Evolutionary conservation across 2,888 invertebrate species (phyloP).

Genomic region (Minunthozetes semirufus): DNA sequence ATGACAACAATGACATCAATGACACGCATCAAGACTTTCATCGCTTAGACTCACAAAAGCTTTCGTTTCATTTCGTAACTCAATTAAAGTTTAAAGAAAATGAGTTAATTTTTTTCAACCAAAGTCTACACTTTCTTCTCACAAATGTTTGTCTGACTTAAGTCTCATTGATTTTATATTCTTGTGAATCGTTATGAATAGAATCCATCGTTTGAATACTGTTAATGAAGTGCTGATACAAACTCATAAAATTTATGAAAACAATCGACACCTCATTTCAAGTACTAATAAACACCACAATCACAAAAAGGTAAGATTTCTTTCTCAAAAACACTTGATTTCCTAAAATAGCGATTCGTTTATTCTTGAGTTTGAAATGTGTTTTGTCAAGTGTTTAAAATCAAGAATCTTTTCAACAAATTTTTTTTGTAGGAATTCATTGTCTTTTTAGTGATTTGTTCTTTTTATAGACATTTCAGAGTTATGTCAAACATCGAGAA

Average conservation of each 20-base stretch:
- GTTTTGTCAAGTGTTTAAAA: background rate
- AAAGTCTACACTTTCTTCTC: background rate
- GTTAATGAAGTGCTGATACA: constrained; percentile 3
- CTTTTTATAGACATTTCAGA: too few relatives aligned
- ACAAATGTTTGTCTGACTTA: background rate
- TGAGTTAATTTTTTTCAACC: background rate
- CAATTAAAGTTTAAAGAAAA: background rate
- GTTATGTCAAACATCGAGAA: too few relatives aligned
- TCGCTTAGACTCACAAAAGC: background rate
- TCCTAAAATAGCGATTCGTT: background rate
- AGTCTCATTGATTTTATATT: too few relatives aligned
- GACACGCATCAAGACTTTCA: background rate
- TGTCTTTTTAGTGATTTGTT: too few relatives aligned
- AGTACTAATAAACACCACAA: background rate
- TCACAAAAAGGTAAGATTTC: constrained; percentile 6
- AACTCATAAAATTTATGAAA: constrained; percentile 2
- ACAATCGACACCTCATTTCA: background rate
- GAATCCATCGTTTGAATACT: constrained; percentile 9
- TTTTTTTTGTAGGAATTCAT: too few relatives aligned
- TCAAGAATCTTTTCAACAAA: too few relatives aligned
- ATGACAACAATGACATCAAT: constrained; percentile 5
- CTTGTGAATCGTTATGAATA: constrained; percentile 10
- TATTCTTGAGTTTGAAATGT: background rate
- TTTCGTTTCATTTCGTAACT: background rate
- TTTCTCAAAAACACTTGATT: background rate